Base-by-base conservation (phyloP, 1,140 invertebrate species). In the Galleria mellonella region DNA sequence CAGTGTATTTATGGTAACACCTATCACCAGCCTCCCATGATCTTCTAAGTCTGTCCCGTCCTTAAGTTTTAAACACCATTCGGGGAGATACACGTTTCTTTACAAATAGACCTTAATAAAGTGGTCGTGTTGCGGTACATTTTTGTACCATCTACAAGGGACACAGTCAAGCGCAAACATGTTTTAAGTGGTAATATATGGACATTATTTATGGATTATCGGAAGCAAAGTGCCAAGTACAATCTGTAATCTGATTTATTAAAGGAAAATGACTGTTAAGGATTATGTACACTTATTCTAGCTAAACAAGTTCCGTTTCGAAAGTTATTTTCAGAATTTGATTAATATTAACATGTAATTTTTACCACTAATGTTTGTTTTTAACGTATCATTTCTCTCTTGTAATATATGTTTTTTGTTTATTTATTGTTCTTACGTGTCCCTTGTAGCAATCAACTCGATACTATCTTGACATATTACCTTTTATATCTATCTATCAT, bases 151-250 rank as follows among this genome's bases (percentile, higher is more conserved):
- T 23, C 17, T 71, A 67, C 51, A 54, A 44, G 51, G 61, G 45
- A 47, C 55, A 32, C 30, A 62, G 63, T 60, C 65, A 62, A 69
- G 62, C 56, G 53, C 52, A 54, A 58, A 72, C 67, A 74, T 71
- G 74, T 75, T 78, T 78, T 73, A 70, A 73, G 65, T 65, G 62
- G 35, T 51, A 65, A 73, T 61, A 57, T 64, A 70, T 60, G 53
- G 51, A 46, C 41, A 38, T 48, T 78, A 78, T 75, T 74, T 70
- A 59, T 61, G 58, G 63, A 53, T 63, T 56, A 68, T 74, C 64
- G 69, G 69, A 71, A 69, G 63, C 51, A 47, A 62, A 68, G 57
- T 67, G 72, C 71, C 67, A 70, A 66, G 60, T 63, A 65, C 60
- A 74, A 77, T 74, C 63, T 57, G 55, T 64, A 60, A 46, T 57